A percentile compares a stretch with the other conserved stretches of the same genome.
Evolutionary conservation across 2,888 invertebrate genomes (phyloP).

Genomic region (Gibbula magus): DNA sequence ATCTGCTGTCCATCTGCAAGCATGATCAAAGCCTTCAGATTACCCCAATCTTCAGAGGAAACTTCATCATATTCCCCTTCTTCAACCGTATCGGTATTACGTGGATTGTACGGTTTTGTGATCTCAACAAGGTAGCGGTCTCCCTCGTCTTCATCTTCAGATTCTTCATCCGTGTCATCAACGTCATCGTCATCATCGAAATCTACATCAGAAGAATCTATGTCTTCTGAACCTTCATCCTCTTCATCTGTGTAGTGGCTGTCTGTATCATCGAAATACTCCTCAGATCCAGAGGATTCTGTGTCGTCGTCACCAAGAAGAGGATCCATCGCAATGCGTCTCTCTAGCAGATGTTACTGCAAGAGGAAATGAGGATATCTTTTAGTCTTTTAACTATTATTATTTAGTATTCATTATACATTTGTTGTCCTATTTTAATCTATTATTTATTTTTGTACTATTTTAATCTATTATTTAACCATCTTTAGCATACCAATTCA

Average conservation of each 20-base stretch:
- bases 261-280: neutral
- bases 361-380: too few species aligned
- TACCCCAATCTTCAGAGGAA: neutral
- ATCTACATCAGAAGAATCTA: neutral
- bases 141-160: neutral
- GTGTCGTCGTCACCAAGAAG: too few species aligned
- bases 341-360: neutral
- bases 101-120: neutral
- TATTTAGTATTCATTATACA: too few species aligned
- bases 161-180: neutral
- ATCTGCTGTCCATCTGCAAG: neutral
- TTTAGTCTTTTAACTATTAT: too few species aligned
- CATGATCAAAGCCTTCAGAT: conserved; percentile 3
- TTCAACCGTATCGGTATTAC: neutral
- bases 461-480: too few species aligned
- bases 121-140: neutral
- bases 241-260: conserved; percentile 17
- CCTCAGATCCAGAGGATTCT: neutral
- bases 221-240: neutral
- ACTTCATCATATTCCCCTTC: neutral
- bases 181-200: neutral
- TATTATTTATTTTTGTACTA: too few species aligned
- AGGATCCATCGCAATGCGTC: too few species aligned
- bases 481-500: too few species aligned
- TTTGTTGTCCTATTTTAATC: too few species aligned